Evolutionary conservation across 2,888 invertebrate genomes (phyloP).

Genomic region (Molorchus minor): DNA sequence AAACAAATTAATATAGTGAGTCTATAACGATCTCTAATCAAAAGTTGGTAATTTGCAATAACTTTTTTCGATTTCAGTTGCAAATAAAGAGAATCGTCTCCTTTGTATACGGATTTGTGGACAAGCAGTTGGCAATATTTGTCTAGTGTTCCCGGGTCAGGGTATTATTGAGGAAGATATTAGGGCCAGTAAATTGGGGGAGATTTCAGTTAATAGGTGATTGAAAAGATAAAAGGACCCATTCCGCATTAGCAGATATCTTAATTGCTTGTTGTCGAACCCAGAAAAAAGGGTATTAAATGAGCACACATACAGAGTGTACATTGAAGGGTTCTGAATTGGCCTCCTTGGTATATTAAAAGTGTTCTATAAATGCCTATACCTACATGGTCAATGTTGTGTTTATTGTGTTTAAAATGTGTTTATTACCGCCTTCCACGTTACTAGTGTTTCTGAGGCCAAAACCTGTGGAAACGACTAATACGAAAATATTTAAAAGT

Average conservation of each 20-base stretch:
- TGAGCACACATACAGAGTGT: not conserved
- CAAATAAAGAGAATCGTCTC: too few relatives aligned
- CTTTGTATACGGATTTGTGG: not conserved
- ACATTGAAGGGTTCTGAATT: not conserved
- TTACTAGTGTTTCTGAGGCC: not conserved
- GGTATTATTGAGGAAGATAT: conserved; percentile 11
- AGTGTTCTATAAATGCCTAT: not conserved
- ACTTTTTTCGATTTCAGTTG: too few relatives aligned
- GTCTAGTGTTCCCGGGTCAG: conserved; percentile 4
- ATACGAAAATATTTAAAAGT: too few relatives aligned
- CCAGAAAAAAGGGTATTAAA: not conserved
- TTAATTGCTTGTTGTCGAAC: not conserved
- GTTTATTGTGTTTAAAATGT: not conserved
- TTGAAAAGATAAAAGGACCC: conserved; percentile 11
- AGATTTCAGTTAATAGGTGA: conserved; percentile 7
- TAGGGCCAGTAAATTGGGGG: conserved; percentile 8
- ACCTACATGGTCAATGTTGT: not conserved
- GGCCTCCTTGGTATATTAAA: not conserved
- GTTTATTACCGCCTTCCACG: not conserved
- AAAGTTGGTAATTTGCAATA: too few relatives aligned
- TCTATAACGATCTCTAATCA: too few relatives aligned
- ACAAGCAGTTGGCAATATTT: not conserved
- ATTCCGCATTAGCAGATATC: conserved; percentile 6
- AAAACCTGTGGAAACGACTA: too few relatives aligned
- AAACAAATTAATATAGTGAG: too few relatives aligned